A percentile compares a stretch with the other conserved stretches of the same genome.
These are phyloP conservation scores for Erythrolamprus reginae DNA, from an alignment of 2,113 vertebrate genomes.

Conservation along the genomic window DNA sequence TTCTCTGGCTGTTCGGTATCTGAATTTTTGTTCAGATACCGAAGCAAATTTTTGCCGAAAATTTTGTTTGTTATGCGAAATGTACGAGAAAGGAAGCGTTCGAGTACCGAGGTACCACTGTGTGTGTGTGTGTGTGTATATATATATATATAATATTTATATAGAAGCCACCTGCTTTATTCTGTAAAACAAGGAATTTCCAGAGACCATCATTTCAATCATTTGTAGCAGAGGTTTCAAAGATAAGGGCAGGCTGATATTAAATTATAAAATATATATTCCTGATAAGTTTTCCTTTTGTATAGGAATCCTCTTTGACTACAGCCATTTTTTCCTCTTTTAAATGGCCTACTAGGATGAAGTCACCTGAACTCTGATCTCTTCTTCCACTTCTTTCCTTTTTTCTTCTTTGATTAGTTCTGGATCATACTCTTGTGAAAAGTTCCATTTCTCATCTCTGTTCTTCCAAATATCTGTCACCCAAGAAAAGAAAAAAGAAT, in stretches of 20 bases:
- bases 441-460: constrained; percentile 69
- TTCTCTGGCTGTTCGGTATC: too few species aligned
- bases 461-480: constrained; percentile 74
- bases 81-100: too few species aligned
- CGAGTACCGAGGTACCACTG: too few species aligned
- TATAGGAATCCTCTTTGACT: background rate
- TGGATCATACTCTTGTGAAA: constrained; percentile 71
- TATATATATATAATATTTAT: background rate
- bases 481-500: constrained; percentile 16
- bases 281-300: background rate
- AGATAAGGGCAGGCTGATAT: background rate
- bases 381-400: constrained; percentile 74
- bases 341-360: background rate
- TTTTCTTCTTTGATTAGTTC: constrained; percentile 77
- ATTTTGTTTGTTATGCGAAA: too few species aligned
- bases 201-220: background rate
- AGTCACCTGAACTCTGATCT: constrained; percentile 80
- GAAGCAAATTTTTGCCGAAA: too few species aligned
- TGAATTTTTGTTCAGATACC: too few species aligned
- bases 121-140: too few species aligned
- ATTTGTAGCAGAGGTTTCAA: background rate
- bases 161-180: background rate
- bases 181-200: background rate
- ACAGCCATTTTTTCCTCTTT: background rate
- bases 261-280: background rate